phyloP scores from a whole-genome alignment of 2,113 vertebrate species.

The Pachypanchax playfairii region DNA sequence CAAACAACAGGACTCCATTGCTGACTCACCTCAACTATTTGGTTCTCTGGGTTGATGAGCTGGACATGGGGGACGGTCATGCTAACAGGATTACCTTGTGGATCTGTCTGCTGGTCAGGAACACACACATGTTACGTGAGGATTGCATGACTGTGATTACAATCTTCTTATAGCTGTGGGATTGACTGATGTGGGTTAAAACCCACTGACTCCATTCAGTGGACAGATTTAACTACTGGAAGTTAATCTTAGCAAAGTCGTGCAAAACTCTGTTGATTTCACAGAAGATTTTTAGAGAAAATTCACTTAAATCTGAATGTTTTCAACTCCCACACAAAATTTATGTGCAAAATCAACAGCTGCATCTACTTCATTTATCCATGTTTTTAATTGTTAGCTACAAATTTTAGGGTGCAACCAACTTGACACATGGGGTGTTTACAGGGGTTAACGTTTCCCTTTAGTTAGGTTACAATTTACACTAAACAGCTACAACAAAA shows the following conservation, averaged over 20 bases:
- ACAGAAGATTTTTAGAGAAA: neutral
- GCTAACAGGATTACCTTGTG: slow-evolving; percentile 86
- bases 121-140: slow-evolving; percentile 39
- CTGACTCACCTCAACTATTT: slow-evolving; percentile 93
- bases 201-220: slow-evolving; percentile 13
- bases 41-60: slow-evolving; percentile 99
- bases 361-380: too few species aligned
- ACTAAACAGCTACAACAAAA: neutral
- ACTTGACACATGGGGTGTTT: too few species aligned
- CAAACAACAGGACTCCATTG: neutral
- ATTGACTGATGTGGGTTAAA: slow-evolving; percentile 45
- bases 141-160: slow-evolving; percentile 40
- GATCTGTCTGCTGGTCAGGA: slow-evolving; percentile 82
- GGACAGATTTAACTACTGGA: neutral
- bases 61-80: slow-evolving; percentile 97
- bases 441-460: too few species aligned
- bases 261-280: neutral
- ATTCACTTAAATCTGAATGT: neutral
- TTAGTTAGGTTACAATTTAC: too few species aligned
- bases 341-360: too few species aligned
- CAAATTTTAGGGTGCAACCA: too few species aligned
- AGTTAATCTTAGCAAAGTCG: neutral
- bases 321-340: neutral
- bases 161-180: slow-evolving; percentile 46
- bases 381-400: too few species aligned